These are phyloP conservation scores for Coleophora flavipennella DNA, from an alignment of 2,888 invertebrate genomes.

Conservation along the genomic window DNA sequence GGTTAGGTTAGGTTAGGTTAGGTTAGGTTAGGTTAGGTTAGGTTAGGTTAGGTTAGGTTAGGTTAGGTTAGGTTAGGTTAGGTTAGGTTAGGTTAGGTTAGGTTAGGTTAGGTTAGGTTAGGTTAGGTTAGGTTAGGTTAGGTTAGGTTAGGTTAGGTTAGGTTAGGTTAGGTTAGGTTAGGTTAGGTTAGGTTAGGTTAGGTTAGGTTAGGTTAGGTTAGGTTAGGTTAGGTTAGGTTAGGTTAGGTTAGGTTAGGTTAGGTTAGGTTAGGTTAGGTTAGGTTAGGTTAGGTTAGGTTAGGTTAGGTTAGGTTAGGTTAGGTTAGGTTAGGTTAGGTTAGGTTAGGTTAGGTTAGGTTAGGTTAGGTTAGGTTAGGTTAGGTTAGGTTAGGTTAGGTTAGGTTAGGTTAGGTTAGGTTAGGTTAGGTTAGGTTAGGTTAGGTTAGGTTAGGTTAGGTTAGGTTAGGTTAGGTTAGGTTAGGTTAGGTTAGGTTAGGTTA, in stretches of 20 bases:
- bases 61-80: slow-evolving; percentile 13
- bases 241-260: slow-evolving; percentile 8
- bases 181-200: slow-evolving; percentile 10
- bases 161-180: slow-evolving; percentile 11
- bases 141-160: slow-evolving; percentile 9
- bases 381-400: slow-evolving; percentile 7
- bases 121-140: slow-evolving; percentile 7
- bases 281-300: slow-evolving; percentile 8
- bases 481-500: slow-evolving; percentile 16
- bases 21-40: slow-evolving; percentile 16
- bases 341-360: slow-evolving; percentile 12
- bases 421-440: slow-evolving; percentile 8
- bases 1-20: slow-evolving; percentile 15
- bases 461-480: slow-evolving; percentile 10
- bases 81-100: slow-evolving; percentile 16
- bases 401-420: slow-evolving; percentile 6
- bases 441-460: slow-evolving; percentile 5
- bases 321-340: slow-evolving; percentile 10
- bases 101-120: slow-evolving; percentile 12
- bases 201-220: slow-evolving; percentile 6
- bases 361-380: slow-evolving; percentile 11
- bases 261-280: slow-evolving; percentile 7
- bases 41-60: slow-evolving; percentile 16
- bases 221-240: slow-evolving; percentile 4
- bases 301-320: slow-evolving; percentile 6